Base-by-base conservation (phyloP, 2,113 vertebrate genomes). In the Charina bottae region DNA sequence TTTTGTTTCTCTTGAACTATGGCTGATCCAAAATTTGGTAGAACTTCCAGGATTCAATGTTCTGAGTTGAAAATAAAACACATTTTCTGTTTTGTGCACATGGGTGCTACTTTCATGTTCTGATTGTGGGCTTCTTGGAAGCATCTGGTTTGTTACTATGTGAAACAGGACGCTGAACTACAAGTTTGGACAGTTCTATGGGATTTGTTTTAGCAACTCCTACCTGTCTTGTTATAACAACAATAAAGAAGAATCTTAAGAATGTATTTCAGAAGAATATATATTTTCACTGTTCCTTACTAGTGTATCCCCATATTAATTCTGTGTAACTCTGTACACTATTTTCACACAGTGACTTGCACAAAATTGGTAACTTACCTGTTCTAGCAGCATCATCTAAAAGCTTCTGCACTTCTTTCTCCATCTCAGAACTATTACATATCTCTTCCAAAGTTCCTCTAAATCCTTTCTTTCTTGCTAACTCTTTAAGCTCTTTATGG, bases 321-420 rank as follows among this genome's bases (percentile, higher is more conserved):
- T 42, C 23, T 91, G 24, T n/a, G 26, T 0, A 24, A 91, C 91
- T 86, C 56, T 92, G 15, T 11, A 54, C 64, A 49, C 83, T 85
- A 23, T 55, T 85, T 46, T 60, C 37, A 33, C 53, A 62, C 6
- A 6, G 7, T 6, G 9, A 42, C 5, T 6, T 17, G 49, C 37
- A 78, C 33, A 78, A 78, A 21, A 78, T 6, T 60, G 28, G 9
- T 86, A 91, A 83, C 0, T 68, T 94, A 99, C 99, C 99, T 97
- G 97, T 95, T 59, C 97, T 78, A 55, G 98, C 98, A 86, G 98
- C 97, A 90, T 99, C 98, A 4, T 98, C 98, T 89, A 99, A 96
- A 94, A 98, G 95, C 96, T 97, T 98, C 37, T 99, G 98, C 37
- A 98, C 98, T 94, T 99, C 98, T 33, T 98, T 98, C 91, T 99